These are phyloP conservation scores for Tineola bisselliella DNA, from an alignment of 2,888 invertebrate genomes.

Conservation along the genomic window DNA sequence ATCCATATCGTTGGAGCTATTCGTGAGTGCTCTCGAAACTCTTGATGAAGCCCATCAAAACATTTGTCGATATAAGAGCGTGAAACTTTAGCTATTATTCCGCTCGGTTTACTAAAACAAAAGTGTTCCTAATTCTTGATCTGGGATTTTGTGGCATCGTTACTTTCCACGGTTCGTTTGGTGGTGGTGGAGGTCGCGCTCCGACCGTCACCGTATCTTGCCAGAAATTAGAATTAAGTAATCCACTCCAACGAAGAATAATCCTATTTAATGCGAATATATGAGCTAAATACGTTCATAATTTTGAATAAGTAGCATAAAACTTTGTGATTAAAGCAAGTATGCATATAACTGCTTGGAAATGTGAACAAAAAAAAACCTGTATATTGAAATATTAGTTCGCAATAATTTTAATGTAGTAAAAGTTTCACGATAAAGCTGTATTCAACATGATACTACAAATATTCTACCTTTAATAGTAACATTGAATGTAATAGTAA, in stretches of 20 bases:
- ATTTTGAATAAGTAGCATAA: slow-evolving; percentile 2
- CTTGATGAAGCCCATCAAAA: slow-evolving; percentile 54
- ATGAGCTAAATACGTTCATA: slow-evolving; percentile 12
- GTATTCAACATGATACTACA: not conserved
- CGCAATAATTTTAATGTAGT: not conserved
- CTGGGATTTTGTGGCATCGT: slow-evolving; percentile 55
- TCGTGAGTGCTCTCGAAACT: slow-evolving; percentile 17
- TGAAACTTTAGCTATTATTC: slow-evolving; percentile 54
- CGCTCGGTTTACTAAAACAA: slow-evolving; percentile 56
- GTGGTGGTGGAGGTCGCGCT: slow-evolving; percentile 25
- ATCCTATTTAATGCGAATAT: slow-evolving; percentile 11
- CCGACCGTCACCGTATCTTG: slow-evolving; percentile 14
- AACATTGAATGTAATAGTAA: too few species aligned
- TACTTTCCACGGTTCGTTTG: slow-evolving; percentile 48
- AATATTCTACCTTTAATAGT: not conserved
- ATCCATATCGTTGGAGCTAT: not conserved
- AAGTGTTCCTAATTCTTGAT: slow-evolving; percentile 56
- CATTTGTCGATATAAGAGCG: slow-evolving; percentile 56
- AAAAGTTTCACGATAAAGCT: not conserved
- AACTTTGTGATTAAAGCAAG: not conserved
- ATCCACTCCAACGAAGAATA: slow-evolving; percentile 32
- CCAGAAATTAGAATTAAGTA: slow-evolving; percentile 43
- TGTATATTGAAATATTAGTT: not conserved
- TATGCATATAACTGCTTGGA: not conserved
- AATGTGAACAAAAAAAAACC: not conserved